These are phyloP conservation scores for Allygus modestus DNA, from an alignment of 2,888 invertebrate genomes.

Conservation along the genomic window DNA sequence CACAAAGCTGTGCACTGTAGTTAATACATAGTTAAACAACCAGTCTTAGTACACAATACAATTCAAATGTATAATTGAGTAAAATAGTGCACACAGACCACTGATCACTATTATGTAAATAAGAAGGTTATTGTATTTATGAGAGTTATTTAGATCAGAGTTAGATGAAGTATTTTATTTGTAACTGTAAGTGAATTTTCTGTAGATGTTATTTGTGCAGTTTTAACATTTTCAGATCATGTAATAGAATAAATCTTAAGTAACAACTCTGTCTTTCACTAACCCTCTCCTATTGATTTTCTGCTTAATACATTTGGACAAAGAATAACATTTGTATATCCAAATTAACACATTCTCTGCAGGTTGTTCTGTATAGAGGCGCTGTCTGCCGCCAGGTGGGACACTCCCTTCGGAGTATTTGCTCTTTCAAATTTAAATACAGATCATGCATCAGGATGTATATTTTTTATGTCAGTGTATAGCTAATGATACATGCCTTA, in stretches of 20 bases:
- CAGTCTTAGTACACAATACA: not conserved
- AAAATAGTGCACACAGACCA: not conserved
- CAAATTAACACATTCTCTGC: too few relatives aligned
- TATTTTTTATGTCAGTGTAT: too few relatives aligned
- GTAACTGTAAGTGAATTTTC: not conserved
- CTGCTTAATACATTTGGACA: too few relatives aligned
- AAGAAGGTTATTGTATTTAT: not conserved
- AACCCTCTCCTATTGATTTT: not conserved
- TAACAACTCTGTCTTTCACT: not conserved
- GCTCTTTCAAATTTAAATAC: too few relatives aligned
- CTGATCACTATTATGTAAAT: slow-evolving; percentile 9
- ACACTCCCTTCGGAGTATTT: too few relatives aligned
- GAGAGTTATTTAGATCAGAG: slow-evolving; percentile 35
- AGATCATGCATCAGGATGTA: too few relatives aligned
- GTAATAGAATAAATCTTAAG: slow-evolving; percentile 16
- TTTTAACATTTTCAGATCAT: slow-evolving; percentile 14
- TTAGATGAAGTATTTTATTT: slow-evolving; percentile 46
- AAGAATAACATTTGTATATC: too few relatives aligned
- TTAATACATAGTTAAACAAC: not conserved
- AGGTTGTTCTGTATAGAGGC: too few relatives aligned
- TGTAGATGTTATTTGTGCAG: slow-evolving; percentile 41
- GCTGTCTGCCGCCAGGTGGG: too few relatives aligned
- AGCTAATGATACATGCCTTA: too few relatives aligned
- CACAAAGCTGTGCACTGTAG: not conserved
- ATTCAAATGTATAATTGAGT: not conserved